These are phyloP conservation scores for Montipora efflorescens DNA, from an alignment of 64 coral and sea anemone species.

Conservation along the genomic window DNA sequence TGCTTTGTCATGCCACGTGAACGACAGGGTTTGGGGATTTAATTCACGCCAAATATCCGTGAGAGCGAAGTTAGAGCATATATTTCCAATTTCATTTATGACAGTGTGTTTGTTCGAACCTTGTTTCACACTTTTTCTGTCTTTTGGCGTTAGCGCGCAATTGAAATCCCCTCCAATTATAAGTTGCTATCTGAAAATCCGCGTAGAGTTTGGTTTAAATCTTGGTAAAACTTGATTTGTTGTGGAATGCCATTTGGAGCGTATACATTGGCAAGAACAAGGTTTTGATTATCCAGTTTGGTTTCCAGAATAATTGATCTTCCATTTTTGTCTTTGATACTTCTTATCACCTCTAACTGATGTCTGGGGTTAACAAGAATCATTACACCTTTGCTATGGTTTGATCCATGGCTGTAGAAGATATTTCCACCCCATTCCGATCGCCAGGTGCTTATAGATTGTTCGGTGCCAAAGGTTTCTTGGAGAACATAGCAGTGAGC, in stretches of 20 bases:
- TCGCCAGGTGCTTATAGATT: conserved; percentile 28
- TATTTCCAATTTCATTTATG: conserved; percentile 11
- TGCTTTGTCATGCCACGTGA: conserved; percentile 21
- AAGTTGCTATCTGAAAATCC: conserved; percentile 25
- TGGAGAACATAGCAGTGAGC: conserved; percentile 6
- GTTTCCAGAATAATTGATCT: conserved; percentile 30
- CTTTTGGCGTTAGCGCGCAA: conserved; percentile 23
- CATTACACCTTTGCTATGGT: conserved; percentile 45
- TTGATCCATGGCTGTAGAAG: conserved; percentile 52
- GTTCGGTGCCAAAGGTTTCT: conserved; percentile 5
- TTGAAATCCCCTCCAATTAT: conserved; percentile 28
- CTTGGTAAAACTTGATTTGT: conserved; percentile 17
- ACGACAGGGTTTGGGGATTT: neutral
- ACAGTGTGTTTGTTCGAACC: neutral
- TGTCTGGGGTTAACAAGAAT: conserved; percentile 22
- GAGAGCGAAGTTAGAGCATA: neutral
- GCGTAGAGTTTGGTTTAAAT: conserved; percentile 1
- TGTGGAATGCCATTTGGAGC: conserved; percentile 25
- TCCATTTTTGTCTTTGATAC: conserved; percentile 19
- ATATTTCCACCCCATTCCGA: conserved; percentile 31
- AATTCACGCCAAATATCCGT: neutral
- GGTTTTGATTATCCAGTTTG: neutral
- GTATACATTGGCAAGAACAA: conserved; percentile 25
- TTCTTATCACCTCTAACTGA: conserved; percentile 5
- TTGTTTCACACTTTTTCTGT: conserved; percentile 45